Percentiles rank a stretch among this genome's conserved stretches.
Evolutionary conservation across 2,888 invertebrate genomes (phyloP).

Genomic region (Neoaliturus tenellus): DNA sequence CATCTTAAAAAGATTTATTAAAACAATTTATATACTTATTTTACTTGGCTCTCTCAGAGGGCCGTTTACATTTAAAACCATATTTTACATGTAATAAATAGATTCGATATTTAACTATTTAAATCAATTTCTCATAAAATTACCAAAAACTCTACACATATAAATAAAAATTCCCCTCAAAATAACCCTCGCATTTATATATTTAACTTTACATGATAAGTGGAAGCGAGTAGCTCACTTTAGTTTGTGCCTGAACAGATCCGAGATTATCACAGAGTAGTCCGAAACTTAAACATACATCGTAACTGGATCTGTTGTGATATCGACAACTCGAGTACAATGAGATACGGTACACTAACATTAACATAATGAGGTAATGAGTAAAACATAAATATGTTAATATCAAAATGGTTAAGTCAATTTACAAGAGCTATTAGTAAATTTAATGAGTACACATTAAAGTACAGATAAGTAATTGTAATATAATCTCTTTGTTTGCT

Average conservation of each 20-base stretch:
- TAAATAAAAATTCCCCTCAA: background rate
- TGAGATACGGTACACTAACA: background rate
- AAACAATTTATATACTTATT: conserved; percentile 20
- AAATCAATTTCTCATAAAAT: conserved; percentile 6
- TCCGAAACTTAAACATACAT: background rate
- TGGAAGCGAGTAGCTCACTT: conserved; percentile 4
- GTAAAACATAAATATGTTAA: background rate
- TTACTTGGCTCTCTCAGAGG: background rate
- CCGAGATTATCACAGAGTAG: conserved; percentile 49
- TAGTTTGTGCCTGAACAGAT: conserved; percentile 49
- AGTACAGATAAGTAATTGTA: too few species aligned
- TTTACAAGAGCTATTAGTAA: too few species aligned
- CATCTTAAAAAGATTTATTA: conserved; percentile 30
- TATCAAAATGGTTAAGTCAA: background rate
- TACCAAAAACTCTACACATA: conserved; percentile 15
- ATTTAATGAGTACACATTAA: too few species aligned
- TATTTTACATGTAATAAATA: conserved; percentile 30
- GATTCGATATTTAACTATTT: background rate
- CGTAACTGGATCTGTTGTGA: conserved; percentile 40
- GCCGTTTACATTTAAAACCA: conserved; percentile 30
- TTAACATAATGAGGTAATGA: background rate
- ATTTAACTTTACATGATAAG: conserved; percentile 25
- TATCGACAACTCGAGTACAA: background rate
- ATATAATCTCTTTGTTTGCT: too few species aligned
- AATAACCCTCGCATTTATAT: background rate